phyloP scores from a whole-genome alignment of 1,140 invertebrate genomes.

The Zaprionus ghesquierei region DNA sequence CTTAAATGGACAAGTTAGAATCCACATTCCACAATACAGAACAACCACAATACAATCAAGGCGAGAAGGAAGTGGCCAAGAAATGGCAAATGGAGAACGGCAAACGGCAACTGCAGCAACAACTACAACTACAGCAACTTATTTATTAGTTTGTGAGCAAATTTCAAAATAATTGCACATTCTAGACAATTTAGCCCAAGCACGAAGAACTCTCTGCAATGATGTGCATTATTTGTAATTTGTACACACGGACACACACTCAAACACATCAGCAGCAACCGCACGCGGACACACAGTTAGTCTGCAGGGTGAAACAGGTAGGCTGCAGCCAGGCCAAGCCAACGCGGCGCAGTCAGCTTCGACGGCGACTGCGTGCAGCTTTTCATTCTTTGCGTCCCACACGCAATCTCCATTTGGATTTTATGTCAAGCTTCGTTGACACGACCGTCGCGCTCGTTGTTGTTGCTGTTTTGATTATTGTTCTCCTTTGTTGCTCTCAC shows the following conservation, averaged over 20 bases:
- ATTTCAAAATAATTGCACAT: constrained; percentile 75
- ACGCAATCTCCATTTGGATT: constrained; percentile 25
- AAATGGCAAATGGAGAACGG: constrained; percentile 31
- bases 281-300: neutral
- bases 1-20: constrained; percentile 76
- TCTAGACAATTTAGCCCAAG: constrained; percentile 41
- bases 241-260: constrained; percentile 12
- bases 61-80: constrained; percentile 56
- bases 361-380: constrained; percentile 34
- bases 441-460: constrained; percentile 19
- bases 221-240: constrained; percentile 60
- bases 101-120: constrained; percentile 22
- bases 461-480: constrained; percentile 22
- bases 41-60: constrained; percentile 37
- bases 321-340: neutral
- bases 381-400: constrained; percentile 28
- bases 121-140: constrained; percentile 31
- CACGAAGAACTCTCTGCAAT: constrained; percentile 44
- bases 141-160: constrained; percentile 74
- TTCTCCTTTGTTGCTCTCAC: constrained; percentile 15
- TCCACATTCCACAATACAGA: constrained; percentile 69
- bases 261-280: neutral
- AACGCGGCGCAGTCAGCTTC: neutral
- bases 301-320: constrained; percentile 18
- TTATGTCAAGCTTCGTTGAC: constrained; percentile 43